phyloP scores from a whole-genome alignment of 2,113 vertebrate species.

The Phrynosoma blainvillii region DNA sequence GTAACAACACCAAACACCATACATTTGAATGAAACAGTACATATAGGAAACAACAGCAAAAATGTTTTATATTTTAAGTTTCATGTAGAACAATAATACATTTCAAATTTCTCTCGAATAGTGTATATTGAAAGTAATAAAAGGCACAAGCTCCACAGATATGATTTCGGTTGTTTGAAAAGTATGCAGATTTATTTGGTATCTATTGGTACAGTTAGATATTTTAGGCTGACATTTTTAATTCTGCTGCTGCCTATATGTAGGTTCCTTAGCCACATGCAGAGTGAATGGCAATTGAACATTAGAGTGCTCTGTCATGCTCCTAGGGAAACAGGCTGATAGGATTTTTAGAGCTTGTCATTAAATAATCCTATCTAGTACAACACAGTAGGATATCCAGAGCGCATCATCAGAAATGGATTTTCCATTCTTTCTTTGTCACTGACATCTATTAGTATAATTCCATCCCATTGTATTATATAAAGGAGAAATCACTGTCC shows the following conservation, averaged over 20 bases:
- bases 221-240: neutral
- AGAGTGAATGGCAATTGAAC: neutral
- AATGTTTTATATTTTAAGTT: neutral
- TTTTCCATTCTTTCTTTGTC: neutral
- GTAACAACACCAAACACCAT: too few species aligned
- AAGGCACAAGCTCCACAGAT: neutral
- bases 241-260: neutral
- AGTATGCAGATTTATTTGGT: neutral
- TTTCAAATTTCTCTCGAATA: neutral
- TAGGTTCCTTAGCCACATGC: neutral
- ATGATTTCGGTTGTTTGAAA: slow-evolving; percentile 9
- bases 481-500: neutral
- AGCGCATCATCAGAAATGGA: rapidly evolving
- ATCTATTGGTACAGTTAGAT: neutral
- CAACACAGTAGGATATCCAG: slow-evolving; percentile 1
- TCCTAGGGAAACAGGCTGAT: slow-evolving; percentile 6
- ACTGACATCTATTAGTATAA: neutral
- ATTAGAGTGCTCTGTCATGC: slow-evolving; percentile 8
- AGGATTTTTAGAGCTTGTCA: neutral
- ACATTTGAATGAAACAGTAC: neutral
- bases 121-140: neutral
- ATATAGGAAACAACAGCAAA: neutral
- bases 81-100: neutral
- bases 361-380: slow-evolving; percentile 18
- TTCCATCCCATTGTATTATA: slow-evolving; percentile 9